These are phyloP conservation scores for Enteromius fasciolatus DNA, from an alignment of 2,797 vertebrate species.

Conservation along the genomic window DNA sequence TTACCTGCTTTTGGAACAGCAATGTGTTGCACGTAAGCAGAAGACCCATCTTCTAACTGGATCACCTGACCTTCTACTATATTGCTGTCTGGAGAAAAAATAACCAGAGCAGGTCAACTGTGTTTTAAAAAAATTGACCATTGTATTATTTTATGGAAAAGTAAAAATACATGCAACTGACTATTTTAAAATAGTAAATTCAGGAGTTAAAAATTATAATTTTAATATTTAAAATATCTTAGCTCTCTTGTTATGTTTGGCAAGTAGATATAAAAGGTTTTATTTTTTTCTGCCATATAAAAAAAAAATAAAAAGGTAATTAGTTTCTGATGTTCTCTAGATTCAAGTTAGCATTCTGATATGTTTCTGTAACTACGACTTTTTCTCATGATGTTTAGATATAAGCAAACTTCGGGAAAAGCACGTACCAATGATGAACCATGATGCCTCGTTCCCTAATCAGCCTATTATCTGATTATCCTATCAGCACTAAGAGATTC, in stretches of 20 bases:
- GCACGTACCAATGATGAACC: too few relatives aligned
- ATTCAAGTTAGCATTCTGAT: too few relatives aligned
- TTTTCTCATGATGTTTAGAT: not conserved
- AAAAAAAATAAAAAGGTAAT: not conserved
- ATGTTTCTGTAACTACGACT: not conserved
- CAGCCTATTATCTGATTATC: too few relatives aligned
- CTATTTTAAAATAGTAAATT: too few relatives aligned
- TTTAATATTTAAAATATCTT: too few relatives aligned
- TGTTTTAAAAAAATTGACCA: not conserved
- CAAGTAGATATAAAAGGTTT: not conserved
- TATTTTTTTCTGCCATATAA: not conserved
- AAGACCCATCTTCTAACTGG: constrained; percentile 94
- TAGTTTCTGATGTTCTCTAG: too few relatives aligned
- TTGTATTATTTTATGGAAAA: not conserved
- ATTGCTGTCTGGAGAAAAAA: constrained; percentile 83
- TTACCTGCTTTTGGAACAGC: constrained; percentile 89
- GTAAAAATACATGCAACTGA: not conserved
- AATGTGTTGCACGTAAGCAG: constrained; percentile 95
- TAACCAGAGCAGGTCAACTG: not conserved
- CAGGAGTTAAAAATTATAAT: too few relatives aligned
- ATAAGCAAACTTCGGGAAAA: too few relatives aligned
- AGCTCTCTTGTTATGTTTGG: not conserved
- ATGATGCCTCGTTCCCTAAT: too few relatives aligned
- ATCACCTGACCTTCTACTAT: constrained; percentile 96
- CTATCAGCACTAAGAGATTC: too few relatives aligned